phyloP scores from a whole-genome alignment of 1,140 invertebrate genomes.

The Drosophila malerkotliana region DNA sequence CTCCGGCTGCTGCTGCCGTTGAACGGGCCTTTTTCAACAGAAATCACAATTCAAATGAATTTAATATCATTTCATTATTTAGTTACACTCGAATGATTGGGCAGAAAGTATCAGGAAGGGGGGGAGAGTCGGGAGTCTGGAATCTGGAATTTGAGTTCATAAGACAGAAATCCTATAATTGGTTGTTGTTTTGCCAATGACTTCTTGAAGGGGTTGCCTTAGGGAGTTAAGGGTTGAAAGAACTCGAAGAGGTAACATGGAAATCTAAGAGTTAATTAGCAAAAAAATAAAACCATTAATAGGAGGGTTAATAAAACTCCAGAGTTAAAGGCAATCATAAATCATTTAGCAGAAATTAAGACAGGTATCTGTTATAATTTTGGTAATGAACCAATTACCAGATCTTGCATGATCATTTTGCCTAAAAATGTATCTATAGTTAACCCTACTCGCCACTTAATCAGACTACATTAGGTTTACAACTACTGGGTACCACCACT shows the following conservation, averaged over 20 bases:
- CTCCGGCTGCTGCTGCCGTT: constrained; percentile 43
- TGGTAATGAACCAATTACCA: constrained; percentile 18
- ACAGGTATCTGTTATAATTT: constrained; percentile 19
- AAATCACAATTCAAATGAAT: constrained; percentile 84
- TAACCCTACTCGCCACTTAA: not conserved
- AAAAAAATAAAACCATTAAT: not conserved
- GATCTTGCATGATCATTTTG: not conserved
- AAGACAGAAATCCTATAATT: constrained; percentile 71
- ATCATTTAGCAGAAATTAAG: not conserved
- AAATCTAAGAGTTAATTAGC: constrained; percentile 53
- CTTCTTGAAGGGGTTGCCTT: constrained; percentile 62
- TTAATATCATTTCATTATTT: constrained; percentile 84
- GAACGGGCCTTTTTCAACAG: constrained; percentile 72
- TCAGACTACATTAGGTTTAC: constrained; percentile 30
- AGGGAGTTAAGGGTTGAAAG: constrained; percentile 42
- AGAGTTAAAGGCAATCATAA: not conserved
- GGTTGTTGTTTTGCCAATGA: constrained; percentile 63
- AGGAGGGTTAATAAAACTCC: not conserved
- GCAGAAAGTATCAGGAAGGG: constrained; percentile 70
- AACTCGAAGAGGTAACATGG: constrained; percentile 22
- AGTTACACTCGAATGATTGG: constrained; percentile 81
- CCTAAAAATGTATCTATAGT: not conserved
- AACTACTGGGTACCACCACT: constrained; percentile 24
- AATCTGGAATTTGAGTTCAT: constrained; percentile 45
- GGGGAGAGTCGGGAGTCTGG: constrained; percentile 9